phyloP scores from a whole-genome alignment of 2,113 vertebrate genomes.

The Psettodes erumei region DNA sequence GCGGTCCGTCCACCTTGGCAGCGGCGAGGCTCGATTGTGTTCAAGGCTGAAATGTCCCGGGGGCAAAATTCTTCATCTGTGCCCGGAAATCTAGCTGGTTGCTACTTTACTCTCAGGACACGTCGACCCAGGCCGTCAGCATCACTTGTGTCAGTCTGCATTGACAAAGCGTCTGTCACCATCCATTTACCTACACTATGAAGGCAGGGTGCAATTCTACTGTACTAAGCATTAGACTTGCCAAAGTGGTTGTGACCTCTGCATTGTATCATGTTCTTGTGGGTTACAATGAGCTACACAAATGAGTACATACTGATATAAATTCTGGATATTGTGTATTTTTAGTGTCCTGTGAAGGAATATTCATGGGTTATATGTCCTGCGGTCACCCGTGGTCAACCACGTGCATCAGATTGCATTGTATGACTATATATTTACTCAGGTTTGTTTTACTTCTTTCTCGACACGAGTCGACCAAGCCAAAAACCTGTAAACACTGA shows the following conservation, averaged over 20 bases:
- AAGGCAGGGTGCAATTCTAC: conserved; percentile 5
- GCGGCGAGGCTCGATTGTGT: conserved; percentile 68
- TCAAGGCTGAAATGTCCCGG: conserved; percentile 64
- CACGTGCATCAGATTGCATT: neutral
- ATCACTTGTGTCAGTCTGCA: conserved; percentile 61
- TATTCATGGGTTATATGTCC: neutral
- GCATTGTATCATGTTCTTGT: conserved; percentile 18
- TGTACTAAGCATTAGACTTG: conserved; percentile 35
- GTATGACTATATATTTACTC: neutral
- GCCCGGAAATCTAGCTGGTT: conserved; percentile 54
- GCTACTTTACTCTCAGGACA: conserved; percentile 60
- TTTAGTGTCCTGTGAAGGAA: neutral
- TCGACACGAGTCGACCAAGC: neutral
- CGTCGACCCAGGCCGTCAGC: conserved; percentile 46
- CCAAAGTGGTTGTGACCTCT: neutral
- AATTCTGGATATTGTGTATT: neutral
- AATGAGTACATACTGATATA: neutral
- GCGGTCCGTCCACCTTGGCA: conserved; percentile 62
- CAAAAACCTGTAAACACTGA: conserved; percentile 11
- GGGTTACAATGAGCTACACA: neutral
- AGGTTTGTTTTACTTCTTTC: neutral
- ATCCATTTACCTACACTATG: conserved; percentile 50
- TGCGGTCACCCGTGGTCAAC: neutral
- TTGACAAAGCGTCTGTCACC: conserved; percentile 57
- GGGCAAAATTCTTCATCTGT: conserved; percentile 66